A percentile compares a stretch with the other conserved stretches of the same genome.
Evolutionary conservation across 1,140 invertebrate genomes (phyloP).

Genomic region (Trachelipus rathkii): DNA sequence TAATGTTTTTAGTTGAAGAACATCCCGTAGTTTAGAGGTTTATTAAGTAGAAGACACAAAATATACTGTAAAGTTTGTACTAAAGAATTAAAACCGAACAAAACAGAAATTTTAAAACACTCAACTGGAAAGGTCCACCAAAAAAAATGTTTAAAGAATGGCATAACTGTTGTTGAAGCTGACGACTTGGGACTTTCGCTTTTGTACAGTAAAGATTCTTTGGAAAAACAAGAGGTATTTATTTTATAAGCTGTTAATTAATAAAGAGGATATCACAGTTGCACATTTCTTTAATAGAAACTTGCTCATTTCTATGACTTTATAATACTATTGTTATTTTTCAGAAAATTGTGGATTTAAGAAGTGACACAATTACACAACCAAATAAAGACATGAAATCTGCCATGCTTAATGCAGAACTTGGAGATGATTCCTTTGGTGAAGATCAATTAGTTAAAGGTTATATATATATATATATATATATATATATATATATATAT

Average conservation of each 20-base stretch:
- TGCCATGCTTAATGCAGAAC: constrained; percentile 76
- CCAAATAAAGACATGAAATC: constrained; percentile 76
- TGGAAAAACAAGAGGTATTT: neutral
- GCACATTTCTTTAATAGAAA: too few relatives aligned
- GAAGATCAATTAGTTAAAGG: constrained; percentile 87
- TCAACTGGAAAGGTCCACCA: neutral
- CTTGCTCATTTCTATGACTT: too few relatives aligned
- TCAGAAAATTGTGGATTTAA: constrained; percentile 57
- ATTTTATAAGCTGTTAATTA: too few relatives aligned
- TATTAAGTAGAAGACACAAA: neutral
- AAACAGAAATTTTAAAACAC: neutral
- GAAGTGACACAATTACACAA: constrained; percentile 69
- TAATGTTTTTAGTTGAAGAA: neutral
- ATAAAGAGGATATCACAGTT: too few relatives aligned
- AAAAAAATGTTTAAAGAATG: neutral
- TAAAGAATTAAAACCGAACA: neutral
- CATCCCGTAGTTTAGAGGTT: neutral
- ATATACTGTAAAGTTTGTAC: neutral
- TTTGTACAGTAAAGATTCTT: neutral
- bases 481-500: too few relatives aligned
- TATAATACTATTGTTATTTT: neutral
- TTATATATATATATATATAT: constrained; percentile 45
- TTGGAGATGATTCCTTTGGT: constrained; percentile 88
- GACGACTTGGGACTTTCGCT: neutral
- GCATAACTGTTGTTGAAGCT: neutral